Evolutionary conservation across 1,140 invertebrate genomes (phyloP), one percentile per base, ranked within the genome.

Genomic region (Tetranychus cinnabarinus): DNA sequence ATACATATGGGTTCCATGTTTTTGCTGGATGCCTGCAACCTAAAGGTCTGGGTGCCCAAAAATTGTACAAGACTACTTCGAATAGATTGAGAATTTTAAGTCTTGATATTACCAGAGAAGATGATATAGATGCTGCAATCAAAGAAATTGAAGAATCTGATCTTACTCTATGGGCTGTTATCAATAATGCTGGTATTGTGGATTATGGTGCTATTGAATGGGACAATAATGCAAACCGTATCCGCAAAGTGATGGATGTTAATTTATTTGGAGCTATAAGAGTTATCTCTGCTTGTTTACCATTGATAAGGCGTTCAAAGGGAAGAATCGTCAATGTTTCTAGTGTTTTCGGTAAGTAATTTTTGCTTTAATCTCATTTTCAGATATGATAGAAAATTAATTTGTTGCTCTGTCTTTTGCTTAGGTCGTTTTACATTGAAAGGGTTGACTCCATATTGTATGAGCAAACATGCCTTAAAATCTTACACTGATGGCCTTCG

Each of bases 161-260:
- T 35, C 36, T 66, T 75, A 74, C 77, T 66, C 75, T 93, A 45
- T 92, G 88, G 88, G 86, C 84, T 13, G 73, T 93, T 48, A 81
- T 93, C 8, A 88, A 92, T 73, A 86, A 87, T 67, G 85, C 86
- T 60, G 84, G 85, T 0, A 71, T 78, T 6, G 72, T 70, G 59
- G 42, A 58, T 2, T 39, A 13, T 10, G 71, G 72, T 8, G 75
- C 77, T 64, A 66, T 78, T n/a, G 77, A 79, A 70, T 78, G 74
- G 77, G 71, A 61, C 33, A 56, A 56, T 6, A 59, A 23, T 33
- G 4, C 66, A 37, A 61, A 62, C 31, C 39, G 52, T 7, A 61
- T 64, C 34, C 68, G 74, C 55, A 64, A 65, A 55, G 63, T 73
- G 37, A 63, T 69, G 35, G 67, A 75, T 48, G 77, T 84, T 58